A percentile compares a stretch with the other conserved stretches of the same genome.
phyloP scores from a whole-genome alignment of 2,113 vertebrate genomes.

The Antechinus flavipes region DNA sequence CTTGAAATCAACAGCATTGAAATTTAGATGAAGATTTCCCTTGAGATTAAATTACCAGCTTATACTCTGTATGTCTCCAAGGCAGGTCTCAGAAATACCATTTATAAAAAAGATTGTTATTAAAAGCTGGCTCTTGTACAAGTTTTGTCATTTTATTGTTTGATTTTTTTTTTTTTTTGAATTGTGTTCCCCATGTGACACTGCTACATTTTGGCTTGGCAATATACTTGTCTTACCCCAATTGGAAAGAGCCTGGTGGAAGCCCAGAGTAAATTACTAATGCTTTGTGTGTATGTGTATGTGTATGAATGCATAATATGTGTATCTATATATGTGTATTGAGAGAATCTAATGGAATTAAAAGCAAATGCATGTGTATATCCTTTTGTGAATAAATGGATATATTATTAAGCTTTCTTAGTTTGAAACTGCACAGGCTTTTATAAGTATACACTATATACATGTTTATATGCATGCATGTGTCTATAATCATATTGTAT shows the following conservation, averaged over 20 bases:
- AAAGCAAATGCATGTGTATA: not conserved
- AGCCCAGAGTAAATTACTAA: not conserved
- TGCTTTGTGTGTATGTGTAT: not conserved
- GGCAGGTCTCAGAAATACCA: not conserved
- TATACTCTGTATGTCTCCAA: not conserved
- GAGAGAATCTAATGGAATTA: not conserved
- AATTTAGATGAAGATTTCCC: not conserved
- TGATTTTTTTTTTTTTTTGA: not conserved
- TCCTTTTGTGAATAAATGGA: no score
- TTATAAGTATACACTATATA: not conserved
- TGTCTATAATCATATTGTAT: not conserved
- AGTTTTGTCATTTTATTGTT: not conserved
- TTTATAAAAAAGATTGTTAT: not conserved
- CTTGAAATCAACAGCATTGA: not conserved
- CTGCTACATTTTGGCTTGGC: not conserved
- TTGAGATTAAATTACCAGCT: not conserved
- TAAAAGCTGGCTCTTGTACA: not conserved
- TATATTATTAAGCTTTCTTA: not conserved
- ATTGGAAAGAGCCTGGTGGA: not conserved
- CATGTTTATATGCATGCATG: not conserved
- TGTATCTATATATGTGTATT: not conserved
- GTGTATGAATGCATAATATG: not conserved
- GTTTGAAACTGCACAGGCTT: not conserved
- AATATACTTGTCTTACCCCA: not conserved
- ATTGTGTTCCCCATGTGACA: not conserved